Base-by-base conservation (phyloP, 2,888 invertebrate species). In the Sicus ferrugineus region DNA sequence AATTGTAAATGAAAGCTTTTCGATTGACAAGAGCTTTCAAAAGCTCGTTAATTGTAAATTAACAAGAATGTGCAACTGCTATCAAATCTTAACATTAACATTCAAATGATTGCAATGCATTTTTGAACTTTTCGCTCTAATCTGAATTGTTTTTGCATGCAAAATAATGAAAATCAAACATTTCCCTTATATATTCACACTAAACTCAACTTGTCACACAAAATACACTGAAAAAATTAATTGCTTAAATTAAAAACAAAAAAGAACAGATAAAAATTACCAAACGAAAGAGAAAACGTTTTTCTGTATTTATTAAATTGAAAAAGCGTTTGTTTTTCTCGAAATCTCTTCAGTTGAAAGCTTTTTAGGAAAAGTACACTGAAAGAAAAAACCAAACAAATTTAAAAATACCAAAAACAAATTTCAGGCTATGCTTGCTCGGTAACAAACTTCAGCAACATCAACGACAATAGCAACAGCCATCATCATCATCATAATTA, bases 351-450 rank as follows among this genome's bases (percentile, higher is more conserved):
- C 21, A 21, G 21, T n/a, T n/a, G n/a, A n/a, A n/a, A n/a, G n/a
- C n/a, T n/a, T n/a, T n/a, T n/a, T n/a, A n/a, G n/a, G 14, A 54
- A 28, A 54, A 54, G 7, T 9, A 19, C 5, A 7, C 14, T 54
- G 3, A 58, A n/a, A 56, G 21, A 16, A 67, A 61, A 68, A 71
- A 62, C 28, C 66, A 70, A 72, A 74, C 67, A 70, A 75, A 73
- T 74, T 77, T 72, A 77, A 76, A 74, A 78, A 77, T 75, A 78
- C 77, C 81, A 80, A 80, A 81, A 80, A 80, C 83, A 82, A 83
- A 79, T 82, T 82, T 82, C 82, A 82, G 82, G 80, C 81, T 73
- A 73, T 75, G 66, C 72, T 72, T 74, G 73, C 72, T 64, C 73
- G 69, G 69, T 73, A 65, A 70, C 69, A 67, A 68, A 73, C 58